phyloP scores from a whole-genome alignment of 1,140 invertebrate genomes.

The Panagrolaimus sp. region DNA sequence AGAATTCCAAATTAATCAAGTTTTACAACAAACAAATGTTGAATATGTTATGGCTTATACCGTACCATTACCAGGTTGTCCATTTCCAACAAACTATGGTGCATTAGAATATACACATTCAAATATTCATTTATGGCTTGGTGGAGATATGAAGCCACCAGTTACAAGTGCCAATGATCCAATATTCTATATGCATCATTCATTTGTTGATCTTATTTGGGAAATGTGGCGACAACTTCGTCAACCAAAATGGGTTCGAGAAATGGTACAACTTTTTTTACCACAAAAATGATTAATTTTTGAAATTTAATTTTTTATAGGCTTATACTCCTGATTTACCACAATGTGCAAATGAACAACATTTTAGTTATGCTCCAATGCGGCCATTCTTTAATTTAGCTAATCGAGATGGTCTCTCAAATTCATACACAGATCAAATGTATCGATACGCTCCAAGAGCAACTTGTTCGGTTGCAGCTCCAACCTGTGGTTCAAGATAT shows the following conservation, averaged over 20 bases:
- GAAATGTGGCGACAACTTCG: slow-evolving; percentile 58
- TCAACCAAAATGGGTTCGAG: slow-evolving; percentile 43
- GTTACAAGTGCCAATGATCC: slow-evolving; percentile 59
- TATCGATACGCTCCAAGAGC: slow-evolving; percentile 55
- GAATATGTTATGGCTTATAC: slow-evolving; percentile 59
- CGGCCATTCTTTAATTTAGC: slow-evolving; percentile 47
- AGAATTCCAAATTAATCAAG: slow-evolving; percentile 39
- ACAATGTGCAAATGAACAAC: slow-evolving; percentile 52
- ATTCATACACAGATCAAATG: slow-evolving; percentile 56
- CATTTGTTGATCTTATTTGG: slow-evolving; percentile 61
- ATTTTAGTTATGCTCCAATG: slow-evolving; percentile 57
- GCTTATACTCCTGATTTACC: slow-evolving; percentile 50
- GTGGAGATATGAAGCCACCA: slow-evolving; percentile 54
- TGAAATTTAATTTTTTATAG: slow-evolving; percentile 31
- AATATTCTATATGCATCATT: slow-evolving; percentile 62
- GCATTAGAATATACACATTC: slow-evolving; percentile 56
- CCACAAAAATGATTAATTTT: slow-evolving; percentile 1
- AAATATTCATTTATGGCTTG: slow-evolving; percentile 58
- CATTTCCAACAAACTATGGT: slow-evolving; percentile 52
- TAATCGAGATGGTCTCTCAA: slow-evolving; percentile 57
- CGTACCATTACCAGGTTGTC: slow-evolving; percentile 51
- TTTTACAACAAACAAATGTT: slow-evolving; percentile 55
- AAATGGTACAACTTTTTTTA: slow-evolving; percentile 21
- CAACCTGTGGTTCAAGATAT: slow-evolving; percentile 57
- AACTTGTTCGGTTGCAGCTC: slow-evolving; percentile 42